These are phyloP conservation scores for Pseudopipra pipra DNA, from an alignment of 2,113 vertebrate genomes.

Conservation along the genomic window DNA sequence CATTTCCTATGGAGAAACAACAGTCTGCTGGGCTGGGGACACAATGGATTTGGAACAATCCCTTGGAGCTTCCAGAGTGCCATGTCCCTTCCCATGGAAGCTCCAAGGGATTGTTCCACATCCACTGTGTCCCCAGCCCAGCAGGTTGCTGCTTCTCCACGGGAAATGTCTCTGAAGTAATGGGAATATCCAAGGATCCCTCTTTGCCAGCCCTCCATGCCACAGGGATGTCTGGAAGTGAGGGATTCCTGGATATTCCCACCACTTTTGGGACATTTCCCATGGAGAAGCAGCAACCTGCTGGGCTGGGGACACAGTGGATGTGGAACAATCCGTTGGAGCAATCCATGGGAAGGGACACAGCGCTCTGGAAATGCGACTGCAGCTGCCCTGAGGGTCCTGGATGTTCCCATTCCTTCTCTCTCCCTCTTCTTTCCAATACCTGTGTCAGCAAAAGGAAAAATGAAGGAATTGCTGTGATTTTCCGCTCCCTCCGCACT, in stretches of 20 bases:
- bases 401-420: neutral
- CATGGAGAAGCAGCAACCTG: neutral
- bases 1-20: neutral
- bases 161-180: neutral
- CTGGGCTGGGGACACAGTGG: neutral
- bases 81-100: neutral
- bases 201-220: neutral
- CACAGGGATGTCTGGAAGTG: neutral
- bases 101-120: neutral
- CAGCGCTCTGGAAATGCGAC: neutral
- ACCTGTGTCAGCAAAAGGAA: neutral
- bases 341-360: neutral
- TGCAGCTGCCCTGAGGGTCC: neutral
- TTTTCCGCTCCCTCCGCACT: slow-evolving; percentile 21
- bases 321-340: fast-evolving
- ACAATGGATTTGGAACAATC: too few relatives aligned
- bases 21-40: neutral
- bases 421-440: neutral
- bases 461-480: slow-evolving; percentile 29
- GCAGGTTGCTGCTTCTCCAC: neutral
- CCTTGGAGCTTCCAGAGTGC: fast-evolving
- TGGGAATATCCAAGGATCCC: neutral
- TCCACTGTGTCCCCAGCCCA: neutral
- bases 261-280: neutral
- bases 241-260: neutral